phyloP scores from a whole-genome alignment of 2,797 vertebrate species.

The Acipenser ruthenus region DNA sequence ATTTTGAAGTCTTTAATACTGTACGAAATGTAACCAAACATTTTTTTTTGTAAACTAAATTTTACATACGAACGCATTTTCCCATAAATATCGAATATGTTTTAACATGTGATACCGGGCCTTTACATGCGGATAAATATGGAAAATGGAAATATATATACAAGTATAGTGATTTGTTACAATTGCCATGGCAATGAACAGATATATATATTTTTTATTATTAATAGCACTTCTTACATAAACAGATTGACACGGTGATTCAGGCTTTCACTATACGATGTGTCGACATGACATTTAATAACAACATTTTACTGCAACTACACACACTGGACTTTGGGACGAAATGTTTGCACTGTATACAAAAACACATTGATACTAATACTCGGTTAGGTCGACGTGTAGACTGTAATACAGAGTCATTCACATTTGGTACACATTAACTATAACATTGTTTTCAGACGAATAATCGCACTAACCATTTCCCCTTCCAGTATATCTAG shows the following conservation, averaged over 20 bases:
- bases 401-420: slow-evolving; percentile 99
- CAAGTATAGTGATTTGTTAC: slow-evolving; percentile 82
- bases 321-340: slow-evolving; percentile 98
- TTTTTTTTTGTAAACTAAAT: slow-evolving; percentile 95
- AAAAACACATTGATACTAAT: slow-evolving; percentile 99
- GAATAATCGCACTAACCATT: slow-evolving; percentile 84
- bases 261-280: slow-evolving; percentile 99
- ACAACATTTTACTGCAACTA: slow-evolving; percentile 98
- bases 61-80: slow-evolving; percentile 98
- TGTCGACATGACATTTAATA: slow-evolving; percentile 98
- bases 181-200: slow-evolving; percentile 93
- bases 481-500: slow-evolving; percentile 85
- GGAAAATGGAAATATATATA: slow-evolving; percentile 97
- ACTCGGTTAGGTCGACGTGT: slow-evolving; percentile 96
- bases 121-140: slow-evolving; percentile 97
- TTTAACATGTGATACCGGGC: slow-evolving; percentile 92
- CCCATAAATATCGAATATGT: slow-evolving; percentile 99
- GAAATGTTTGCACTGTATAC: slow-evolving; percentile 98
- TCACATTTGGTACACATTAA: slow-evolving; percentile 99
- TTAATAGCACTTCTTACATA: slow-evolving; percentile 98
- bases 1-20: slow-evolving; percentile 97
- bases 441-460: slow-evolving; percentile 98
- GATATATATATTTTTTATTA: slow-evolving; percentile 73
- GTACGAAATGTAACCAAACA: slow-evolving; percentile 99
- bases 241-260: slow-evolving; percentile 99